A percentile compares a stretch with the other conserved stretches of the same genome.
Evolutionary conservation across 1,140 invertebrate genomes (phyloP).

Genomic region (Bombus difficillimus): DNA sequence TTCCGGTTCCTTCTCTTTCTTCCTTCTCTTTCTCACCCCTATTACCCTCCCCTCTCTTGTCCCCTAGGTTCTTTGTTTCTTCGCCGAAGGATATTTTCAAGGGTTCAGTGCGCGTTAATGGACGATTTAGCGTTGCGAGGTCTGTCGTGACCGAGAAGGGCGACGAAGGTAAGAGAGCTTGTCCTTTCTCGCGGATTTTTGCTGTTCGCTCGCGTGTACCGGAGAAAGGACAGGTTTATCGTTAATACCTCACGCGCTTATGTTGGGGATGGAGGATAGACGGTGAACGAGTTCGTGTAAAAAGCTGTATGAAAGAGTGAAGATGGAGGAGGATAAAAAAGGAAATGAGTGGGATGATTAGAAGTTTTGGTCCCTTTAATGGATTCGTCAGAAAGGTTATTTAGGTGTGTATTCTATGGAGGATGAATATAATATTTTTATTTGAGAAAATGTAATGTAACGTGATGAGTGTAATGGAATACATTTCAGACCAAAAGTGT

Average conservation of each 20-base stretch:
- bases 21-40: neutral
- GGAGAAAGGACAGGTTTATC: neutral
- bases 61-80: slow-evolving; percentile 43
- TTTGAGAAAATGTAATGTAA: neutral
- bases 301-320: neutral
- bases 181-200: slow-evolving; percentile 21
- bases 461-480: no score
- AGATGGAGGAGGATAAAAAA: neutral
- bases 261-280: neutral
- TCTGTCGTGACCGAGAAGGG: neutral
- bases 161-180: neutral
- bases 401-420: neutral
- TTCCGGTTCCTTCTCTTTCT: neutral
- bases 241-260: neutral
- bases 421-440: neutral
- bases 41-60: neutral
- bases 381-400: neutral
- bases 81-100: slow-evolving; percentile 71
- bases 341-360: slow-evolving; percentile 1
- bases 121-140: slow-evolving; percentile 63
- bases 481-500: no score
- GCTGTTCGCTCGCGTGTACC: neutral
- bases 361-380: neutral
- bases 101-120: slow-evolving; percentile 66
- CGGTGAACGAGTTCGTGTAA: neutral